phyloP scores from a whole-genome alignment of 2,113 vertebrate genomes.

The Pygoscelis antarcticus region DNA sequence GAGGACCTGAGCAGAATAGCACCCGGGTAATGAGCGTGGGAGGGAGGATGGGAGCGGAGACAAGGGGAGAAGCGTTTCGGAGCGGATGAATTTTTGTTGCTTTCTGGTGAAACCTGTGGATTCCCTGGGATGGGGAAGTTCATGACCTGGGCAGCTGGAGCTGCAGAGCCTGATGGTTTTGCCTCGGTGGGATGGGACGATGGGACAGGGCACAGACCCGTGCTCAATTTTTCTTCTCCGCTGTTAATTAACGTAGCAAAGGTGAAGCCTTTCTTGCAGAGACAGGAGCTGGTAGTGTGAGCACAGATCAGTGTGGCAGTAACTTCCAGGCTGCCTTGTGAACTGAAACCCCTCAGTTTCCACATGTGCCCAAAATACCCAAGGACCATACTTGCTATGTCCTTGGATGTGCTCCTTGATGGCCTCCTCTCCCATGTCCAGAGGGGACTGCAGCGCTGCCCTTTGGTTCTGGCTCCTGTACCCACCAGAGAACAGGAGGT shows the following conservation, averaged over 20 bases:
- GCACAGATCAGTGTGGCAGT: not conserved
- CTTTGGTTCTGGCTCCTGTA: not conserved
- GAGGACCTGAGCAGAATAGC: not conserved
- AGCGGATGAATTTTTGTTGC: not conserved
- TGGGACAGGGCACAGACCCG: not conserved
- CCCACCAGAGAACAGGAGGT: not conserved
- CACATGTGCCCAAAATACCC: rapidly evolving
- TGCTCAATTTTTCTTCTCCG: rapidly evolving
- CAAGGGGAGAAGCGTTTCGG: not conserved
- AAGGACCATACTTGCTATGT: not conserved
- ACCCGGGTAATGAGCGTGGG: not conserved
- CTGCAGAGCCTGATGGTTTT: not conserved
- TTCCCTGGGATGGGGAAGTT: not conserved
- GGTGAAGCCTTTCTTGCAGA: not conserved
- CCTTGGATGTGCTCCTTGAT: rapidly evolving
- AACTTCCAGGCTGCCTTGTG: not conserved
- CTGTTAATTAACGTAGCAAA: not conserved
- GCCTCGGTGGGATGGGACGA: not conserved
- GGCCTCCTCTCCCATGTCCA: not conserved
- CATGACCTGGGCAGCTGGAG: not conserved
- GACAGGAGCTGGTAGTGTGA: rapidly evolving
- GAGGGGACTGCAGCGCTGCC: not conserved
- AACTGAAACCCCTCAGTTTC: not conserved
- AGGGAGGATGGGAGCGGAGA: not conserved
- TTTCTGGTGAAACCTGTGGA: not conserved